Conservation (phyloP, 2,797 vertebrate genomes). For the Thripadectes ignobilis region DNA sequence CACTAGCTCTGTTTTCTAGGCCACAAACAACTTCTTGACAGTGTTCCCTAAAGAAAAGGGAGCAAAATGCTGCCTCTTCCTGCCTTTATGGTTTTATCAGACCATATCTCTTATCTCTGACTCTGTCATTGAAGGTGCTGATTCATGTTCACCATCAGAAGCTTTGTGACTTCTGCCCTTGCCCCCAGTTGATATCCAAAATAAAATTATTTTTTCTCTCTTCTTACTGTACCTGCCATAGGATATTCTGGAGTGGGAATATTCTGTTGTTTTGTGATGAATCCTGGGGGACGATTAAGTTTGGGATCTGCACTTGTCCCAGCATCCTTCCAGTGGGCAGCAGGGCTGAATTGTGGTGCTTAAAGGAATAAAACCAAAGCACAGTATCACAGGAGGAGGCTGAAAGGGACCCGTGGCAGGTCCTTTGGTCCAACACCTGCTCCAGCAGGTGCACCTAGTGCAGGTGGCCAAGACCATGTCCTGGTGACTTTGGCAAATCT, state of each 20-base stretch:
- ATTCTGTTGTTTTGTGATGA: background rate
- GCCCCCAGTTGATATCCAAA: background rate
- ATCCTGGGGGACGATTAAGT: background rate
- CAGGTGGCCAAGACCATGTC: background rate
- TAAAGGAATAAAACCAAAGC: background rate
- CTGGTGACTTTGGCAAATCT: background rate
- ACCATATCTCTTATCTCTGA: background rate
- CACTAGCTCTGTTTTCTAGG: background rate
- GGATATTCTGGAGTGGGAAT: background rate
- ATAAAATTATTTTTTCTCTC: background rate
- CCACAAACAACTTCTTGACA: background rate
- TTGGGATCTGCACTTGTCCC: too few species aligned
- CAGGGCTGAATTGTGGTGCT: background rate
- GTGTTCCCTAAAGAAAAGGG: background rate
- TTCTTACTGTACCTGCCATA: background rate
- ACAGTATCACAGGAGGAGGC: background rate
- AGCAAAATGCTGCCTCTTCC: background rate
- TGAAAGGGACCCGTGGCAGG: background rate
- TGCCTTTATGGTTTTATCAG: background rate
- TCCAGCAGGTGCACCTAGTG: background rate
- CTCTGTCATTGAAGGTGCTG: background rate
- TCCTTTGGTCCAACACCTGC: too few species aligned
- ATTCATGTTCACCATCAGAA: background rate
- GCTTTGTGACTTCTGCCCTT: rapidly evolving
- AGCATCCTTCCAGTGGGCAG: background rate